Evolutionary conservation across 1,140 invertebrate species (phyloP).

Genomic region (Lepidurus packardi): DNA sequence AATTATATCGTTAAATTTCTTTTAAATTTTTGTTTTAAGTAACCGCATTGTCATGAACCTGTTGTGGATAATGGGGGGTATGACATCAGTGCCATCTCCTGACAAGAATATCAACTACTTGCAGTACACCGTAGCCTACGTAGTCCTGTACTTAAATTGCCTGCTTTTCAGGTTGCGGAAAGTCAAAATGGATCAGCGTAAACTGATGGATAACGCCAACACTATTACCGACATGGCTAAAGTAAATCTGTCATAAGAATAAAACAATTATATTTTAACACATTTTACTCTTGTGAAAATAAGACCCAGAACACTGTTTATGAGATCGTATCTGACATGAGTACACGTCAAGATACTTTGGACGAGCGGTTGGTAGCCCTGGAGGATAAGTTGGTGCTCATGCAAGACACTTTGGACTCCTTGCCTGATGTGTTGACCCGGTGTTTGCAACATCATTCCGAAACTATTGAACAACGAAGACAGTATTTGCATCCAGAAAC

Average conservation of each 20-base stretch:
- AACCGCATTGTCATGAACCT: too few species aligned
- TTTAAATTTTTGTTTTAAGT: too few species aligned
- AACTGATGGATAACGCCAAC: conserved; percentile 98
- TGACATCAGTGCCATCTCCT: too few species aligned
- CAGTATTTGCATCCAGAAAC: conserved; percentile 80
- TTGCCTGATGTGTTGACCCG: conserved; percentile 73
- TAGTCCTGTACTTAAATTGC: conserved; percentile 23
- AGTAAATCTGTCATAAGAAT: conserved; percentile 55
- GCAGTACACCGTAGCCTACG: too few species aligned
- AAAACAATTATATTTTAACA: not conserved
- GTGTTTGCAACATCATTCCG: conserved; percentile 37
- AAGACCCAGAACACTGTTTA: conserved; percentile 96
- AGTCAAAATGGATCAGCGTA: conserved; percentile 99
- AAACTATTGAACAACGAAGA: conserved; percentile 63
- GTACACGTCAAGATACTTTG: conserved; percentile 76
- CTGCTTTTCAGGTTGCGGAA: conserved; percentile 77
- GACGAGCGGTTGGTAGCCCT: conserved; percentile 79
- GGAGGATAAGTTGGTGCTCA: conserved; percentile 74
- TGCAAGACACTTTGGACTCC: conserved; percentile 71
- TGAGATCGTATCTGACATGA: conserved; percentile 94
- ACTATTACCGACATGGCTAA: conserved; percentile 99
- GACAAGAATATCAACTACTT: too few species aligned
- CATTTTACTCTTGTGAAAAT: conserved; percentile 42
- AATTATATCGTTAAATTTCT: too few species aligned
- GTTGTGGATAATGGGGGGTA: too few species aligned